A percentile compares a stretch with the other conserved stretches of the same genome.
Evolutionary conservation across 2,113 vertebrate species (phyloP).

Genomic region (Cricetomys ansorgei): DNA sequence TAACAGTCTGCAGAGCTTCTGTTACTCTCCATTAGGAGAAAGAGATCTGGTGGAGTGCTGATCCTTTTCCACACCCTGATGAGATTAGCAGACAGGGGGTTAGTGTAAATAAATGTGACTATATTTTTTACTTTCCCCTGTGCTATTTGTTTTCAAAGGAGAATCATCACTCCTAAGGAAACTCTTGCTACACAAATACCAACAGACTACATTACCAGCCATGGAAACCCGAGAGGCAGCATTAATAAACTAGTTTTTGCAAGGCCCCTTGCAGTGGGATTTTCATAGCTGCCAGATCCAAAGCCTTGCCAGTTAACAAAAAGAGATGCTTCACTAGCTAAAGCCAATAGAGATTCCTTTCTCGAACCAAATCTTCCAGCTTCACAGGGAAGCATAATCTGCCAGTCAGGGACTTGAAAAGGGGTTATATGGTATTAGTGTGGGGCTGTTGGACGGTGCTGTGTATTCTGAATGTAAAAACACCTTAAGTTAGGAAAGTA

Average conservation of each 20-base stretch:
- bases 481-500: not conserved
- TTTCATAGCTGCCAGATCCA: constrained; percentile 62
- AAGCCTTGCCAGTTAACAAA: constrained; percentile 62
- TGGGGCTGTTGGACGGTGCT: not conserved
- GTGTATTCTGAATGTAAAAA: not conserved
- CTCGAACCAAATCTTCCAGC: not conserved
- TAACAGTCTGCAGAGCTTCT: constrained; percentile 4
- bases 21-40: not conserved
- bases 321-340: constrained; percentile 63
- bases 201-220: not conserved
- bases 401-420: not conserved
- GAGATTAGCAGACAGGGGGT: constrained; percentile 9
- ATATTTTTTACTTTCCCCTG: constrained; percentile 44
- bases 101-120: constrained; percentile 53
- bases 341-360: constrained; percentile 55
- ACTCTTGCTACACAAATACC: not conserved
- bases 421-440: not conserved
- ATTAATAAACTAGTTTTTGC: constrained; percentile 55
- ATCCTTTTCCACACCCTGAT: not conserved
- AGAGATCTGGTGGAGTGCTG: not conserved
- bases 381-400: not conserved
- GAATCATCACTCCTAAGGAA: not conserved
- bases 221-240: constrained; percentile 44
- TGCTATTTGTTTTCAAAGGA: constrained; percentile 5
- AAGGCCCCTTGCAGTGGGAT: constrained; percentile 51